Evolutionary conservation across 2,888 invertebrate species (phyloP).

Genomic region (Venusia cambrica): DNA sequence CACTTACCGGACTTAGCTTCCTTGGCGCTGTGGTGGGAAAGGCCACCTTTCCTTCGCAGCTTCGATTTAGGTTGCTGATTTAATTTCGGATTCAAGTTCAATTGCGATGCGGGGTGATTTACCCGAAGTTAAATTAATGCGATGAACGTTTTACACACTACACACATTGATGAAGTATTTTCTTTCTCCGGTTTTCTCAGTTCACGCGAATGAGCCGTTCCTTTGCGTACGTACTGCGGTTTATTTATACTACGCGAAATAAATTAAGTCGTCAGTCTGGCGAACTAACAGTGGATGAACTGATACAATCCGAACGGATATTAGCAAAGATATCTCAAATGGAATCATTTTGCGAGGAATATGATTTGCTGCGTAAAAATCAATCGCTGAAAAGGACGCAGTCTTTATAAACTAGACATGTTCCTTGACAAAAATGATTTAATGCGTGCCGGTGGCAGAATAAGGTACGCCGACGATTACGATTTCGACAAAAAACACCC

Average conservation of each 20-base stretch:
- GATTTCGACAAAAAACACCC: constrained; percentile 17
- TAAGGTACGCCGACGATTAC: constrained; percentile 7
- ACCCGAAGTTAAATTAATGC: too few species aligned
- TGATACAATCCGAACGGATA: constrained; percentile 1
- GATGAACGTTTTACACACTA: too few species aligned
- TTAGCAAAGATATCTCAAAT: constrained; percentile 2
- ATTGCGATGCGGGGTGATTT: too few species aligned
- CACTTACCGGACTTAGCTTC: background rate
- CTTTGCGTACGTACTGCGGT: constrained; percentile 6
- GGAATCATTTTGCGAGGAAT: constrained; percentile 3
- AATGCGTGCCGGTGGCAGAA: constrained; percentile 15
- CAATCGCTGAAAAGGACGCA: constrained; percentile 1
- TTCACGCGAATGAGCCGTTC: constrained; percentile 7
- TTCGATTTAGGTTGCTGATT: too few species aligned
- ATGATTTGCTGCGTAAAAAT: constrained; percentile 1
- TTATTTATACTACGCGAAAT: constrained; percentile 10
- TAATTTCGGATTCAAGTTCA: too few species aligned
- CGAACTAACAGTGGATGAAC: constrained; percentile 5
- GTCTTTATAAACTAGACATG: constrained; percentile 1
- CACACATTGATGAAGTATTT: constrained; percentile 3
- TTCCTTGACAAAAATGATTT: constrained; percentile 12
- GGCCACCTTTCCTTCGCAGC: constrained; percentile 7
- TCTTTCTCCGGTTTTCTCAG: constrained; percentile 12
- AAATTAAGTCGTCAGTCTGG: constrained; percentile 4
- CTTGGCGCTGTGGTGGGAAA: constrained; percentile 13